These are phyloP conservation scores for Geopemphigus sp. DNA, from an alignment of 1,140 invertebrate genomes.

Conservation along the genomic window DNA sequence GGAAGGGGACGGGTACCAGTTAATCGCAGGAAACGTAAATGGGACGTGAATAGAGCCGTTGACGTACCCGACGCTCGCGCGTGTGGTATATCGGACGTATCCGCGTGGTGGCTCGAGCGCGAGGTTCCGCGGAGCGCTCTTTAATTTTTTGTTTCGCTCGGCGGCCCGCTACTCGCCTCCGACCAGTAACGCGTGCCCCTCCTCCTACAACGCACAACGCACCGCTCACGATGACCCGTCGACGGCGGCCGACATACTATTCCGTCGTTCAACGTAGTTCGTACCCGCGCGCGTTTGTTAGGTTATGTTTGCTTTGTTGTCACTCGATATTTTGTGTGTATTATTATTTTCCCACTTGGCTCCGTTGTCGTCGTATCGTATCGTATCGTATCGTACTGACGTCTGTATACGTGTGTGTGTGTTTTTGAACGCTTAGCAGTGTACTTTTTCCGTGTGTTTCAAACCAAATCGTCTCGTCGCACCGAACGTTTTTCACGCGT, in stretches of 20 bases:
- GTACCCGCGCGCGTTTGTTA: constrained; percentile 14
- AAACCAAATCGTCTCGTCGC: neutral
- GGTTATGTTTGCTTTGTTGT: constrained; percentile 50
- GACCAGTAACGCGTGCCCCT: no score
- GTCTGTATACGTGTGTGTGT: neutral
- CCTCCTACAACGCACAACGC: no score
- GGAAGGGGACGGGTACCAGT: no score
- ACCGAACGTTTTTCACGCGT: neutral
- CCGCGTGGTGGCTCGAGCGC: no score
- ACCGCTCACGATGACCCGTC: neutral
- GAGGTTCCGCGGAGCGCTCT: no score
- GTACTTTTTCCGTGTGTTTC: neutral
- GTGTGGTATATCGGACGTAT: no score
- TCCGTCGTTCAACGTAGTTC: neutral
- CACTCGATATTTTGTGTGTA: constrained; percentile 32
- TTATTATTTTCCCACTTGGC: constrained; percentile 6
- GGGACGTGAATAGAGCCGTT: neutral
- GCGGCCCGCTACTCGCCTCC: no score
- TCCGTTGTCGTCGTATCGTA: neutral
- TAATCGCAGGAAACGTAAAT: neutral
- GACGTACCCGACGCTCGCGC: no score
- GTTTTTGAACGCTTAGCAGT: neutral
- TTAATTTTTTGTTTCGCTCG: no score
- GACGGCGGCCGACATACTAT: neutral
- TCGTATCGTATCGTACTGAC: neutral